phyloP scores from a whole-genome alignment of 1,140 invertebrate species.

The Paraescarpia echinospica region DNA sequence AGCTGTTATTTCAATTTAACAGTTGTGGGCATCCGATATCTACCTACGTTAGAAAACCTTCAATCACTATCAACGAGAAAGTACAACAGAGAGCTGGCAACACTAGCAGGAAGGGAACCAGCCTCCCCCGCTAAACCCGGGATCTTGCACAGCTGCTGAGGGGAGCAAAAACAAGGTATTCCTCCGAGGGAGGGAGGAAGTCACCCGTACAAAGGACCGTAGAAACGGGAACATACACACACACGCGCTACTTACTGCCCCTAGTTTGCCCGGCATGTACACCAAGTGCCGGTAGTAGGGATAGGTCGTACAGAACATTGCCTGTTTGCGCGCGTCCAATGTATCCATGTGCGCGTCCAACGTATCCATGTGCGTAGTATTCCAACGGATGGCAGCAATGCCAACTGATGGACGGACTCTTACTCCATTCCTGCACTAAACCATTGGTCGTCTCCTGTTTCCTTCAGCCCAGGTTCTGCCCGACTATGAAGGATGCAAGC shows the following conservation, averaged over 20 bases:
- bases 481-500: background rate
- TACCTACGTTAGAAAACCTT: background rate
- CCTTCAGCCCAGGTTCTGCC: background rate
- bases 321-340: background rate
- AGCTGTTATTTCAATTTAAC: background rate
- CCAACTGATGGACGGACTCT: background rate
- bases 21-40: background rate
- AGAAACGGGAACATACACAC: background rate
- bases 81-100: background rate
- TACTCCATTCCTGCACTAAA: background rate
- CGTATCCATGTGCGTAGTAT: background rate
- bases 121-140: background rate
- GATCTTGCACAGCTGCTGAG: background rate
- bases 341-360: background rate
- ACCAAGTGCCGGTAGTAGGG: conserved; percentile 36
- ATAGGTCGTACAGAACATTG: conserved; percentile 40
- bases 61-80: background rate
- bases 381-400: background rate
- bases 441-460: background rate
- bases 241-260: conserved; percentile 27
- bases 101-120: background rate
- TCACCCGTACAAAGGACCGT: background rate
- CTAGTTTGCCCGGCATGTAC: conserved; percentile 39
- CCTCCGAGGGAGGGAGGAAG: background rate
- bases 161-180: background rate